Base-by-base conservation (phyloP, 2,888 invertebrate species). In the Syrphus vitripennis region DNA sequence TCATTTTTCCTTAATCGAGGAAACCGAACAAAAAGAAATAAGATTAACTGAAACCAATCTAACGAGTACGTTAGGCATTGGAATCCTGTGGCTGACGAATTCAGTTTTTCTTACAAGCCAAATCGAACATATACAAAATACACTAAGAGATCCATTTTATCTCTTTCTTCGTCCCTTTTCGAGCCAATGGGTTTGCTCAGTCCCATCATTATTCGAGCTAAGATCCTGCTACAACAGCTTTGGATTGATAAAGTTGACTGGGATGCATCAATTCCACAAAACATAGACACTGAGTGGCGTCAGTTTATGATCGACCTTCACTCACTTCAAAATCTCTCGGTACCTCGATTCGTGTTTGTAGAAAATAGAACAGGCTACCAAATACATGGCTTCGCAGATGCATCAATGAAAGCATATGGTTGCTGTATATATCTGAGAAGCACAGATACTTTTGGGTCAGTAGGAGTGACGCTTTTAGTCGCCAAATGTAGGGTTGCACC, bases 401-500 rank as follows among this genome's bases (percentile, higher is more conserved):
- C n/a, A n/a, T n/a, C n/a, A n/a, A n/a, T n/a, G n/a, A n/a, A n/a
- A n/a, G n/a, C n/a, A n/a, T n/a, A n/a, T n/a, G n/a, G n/a, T n/a
- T n/a, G n/a, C n/a, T n/a, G n/a, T n/a, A n/a, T 82, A 0, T 87
- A 84, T 57, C 45, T 81, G 9, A 55, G 71, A 9, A 71, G 55
- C 19, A 57, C 16, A 9, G 76, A 83, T 34, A 26, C 16, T 9
- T 16, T 1, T 9, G 77, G 34, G 4, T 79, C 48, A 24, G n/a
- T 74, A 1, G 2, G 10, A 16, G 61, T 74, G 42, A 55, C 77
- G 3, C 61, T 87, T 5, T 37, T 88, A 21, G 59, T 75, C n/a
- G 69, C 88, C 0, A 87, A 83, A 70, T 87, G 82, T 1, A 67
- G 87, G 4, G 80, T 88, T 2, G 82, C 83, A 1, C 86, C 88